These are phyloP conservation scores for Dolichopus griseipennis DNA, from an alignment of 2,888 invertebrate genomes.

Conservation along the genomic window DNA sequence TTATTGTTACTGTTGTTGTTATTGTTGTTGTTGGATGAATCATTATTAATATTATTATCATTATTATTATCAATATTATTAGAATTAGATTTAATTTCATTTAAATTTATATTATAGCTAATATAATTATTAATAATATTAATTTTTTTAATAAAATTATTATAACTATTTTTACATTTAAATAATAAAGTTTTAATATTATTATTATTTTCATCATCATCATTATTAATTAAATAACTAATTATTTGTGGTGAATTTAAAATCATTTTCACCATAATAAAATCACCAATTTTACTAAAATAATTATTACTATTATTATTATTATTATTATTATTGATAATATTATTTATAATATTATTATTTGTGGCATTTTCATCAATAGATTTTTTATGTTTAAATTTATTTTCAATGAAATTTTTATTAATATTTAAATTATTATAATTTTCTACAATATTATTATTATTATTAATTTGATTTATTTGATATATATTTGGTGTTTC, in stretches of 20 bases:
- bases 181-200: not conserved
- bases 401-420: not conserved
- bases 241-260: not conserved
- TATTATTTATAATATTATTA: not conserved
- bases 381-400: slow-evolving; percentile 4
- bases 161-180: not conserved
- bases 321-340: not conserved
- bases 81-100: too few relatives aligned
- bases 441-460: not conserved
- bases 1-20: too few relatives aligned
- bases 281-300: not conserved
- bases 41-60: slow-evolving; percentile 5
- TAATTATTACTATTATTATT: not conserved
- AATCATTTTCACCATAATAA: not conserved
- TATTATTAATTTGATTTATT: not conserved
- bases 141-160: not conserved
- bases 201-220: too few relatives aligned
- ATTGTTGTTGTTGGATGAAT: not conserved
- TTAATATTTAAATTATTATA: not conserved
- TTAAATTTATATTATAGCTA: not conserved
- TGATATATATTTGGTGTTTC: not conserved
- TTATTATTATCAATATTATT: not conserved
- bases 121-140: not conserved
- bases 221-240: not conserved
- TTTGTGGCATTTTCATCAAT: not conserved